Evolutionary conservation across 2,888 invertebrate genomes (phyloP), one percentile per base, ranked within the genome.

Genomic region (Limnephilus auricula): DNA sequence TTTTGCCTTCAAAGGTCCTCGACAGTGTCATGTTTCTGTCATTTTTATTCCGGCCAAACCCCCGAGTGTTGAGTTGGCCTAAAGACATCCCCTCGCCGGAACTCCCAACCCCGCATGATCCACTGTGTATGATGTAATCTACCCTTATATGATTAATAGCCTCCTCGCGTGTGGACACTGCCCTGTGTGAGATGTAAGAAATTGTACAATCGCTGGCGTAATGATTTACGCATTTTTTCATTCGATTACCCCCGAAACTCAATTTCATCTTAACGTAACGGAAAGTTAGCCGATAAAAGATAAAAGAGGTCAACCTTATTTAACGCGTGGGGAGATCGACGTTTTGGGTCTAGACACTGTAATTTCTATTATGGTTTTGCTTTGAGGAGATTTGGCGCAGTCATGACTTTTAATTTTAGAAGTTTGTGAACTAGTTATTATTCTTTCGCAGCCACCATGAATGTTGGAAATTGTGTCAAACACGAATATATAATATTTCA

Each of bases 191-290:
- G 50, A 31, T 87, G 87, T 78, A 87, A 32, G 32, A 87, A 50
- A 32, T 87, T 87, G 87, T 87, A 87, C 32, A 65, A 78, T 87
- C 87, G 31, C 78, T 87, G 1, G 87, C 32, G 65, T 15, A 87
- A 87, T 65, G 65, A 65, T 87, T 87, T 87, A 65, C 78, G 78
- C 65, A 50, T 32, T 87, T 87, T 87, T 87, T 87, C 78, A 87
- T 78, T 87, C 65, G 78, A 65, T 34, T 87, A 78, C 65, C 65
- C 65, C 65, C 78, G 15, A 87, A 87, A 87, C 78, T 10, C 25
- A 50, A 65, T 87, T 87, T 87, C 84, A 13, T 40, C 84, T 87
- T 87, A 15, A 31, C 31, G 50, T 65, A 65, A 86, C 86, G 86
- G 2, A 15, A 50, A 86, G 65, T 13, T 32, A 65, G 18, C 30